Evolutionary conservation across 1,140 invertebrate genomes (phyloP).

Genomic region (Achatina immaculata): DNA sequence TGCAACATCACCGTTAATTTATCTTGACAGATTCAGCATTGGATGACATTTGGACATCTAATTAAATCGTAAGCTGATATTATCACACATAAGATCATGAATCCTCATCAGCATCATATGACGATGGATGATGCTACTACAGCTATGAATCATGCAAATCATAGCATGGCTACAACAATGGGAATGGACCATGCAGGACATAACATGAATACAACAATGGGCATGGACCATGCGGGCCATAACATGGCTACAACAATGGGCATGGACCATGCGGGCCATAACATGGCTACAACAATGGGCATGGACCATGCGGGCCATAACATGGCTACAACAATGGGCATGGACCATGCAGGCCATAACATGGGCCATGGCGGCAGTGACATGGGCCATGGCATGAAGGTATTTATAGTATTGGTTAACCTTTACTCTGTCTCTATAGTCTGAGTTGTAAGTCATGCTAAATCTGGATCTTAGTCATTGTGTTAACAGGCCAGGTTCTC

Average conservation of each 20-base stretch:
- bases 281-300: not conserved
- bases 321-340: too few relatives aligned
- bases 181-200: not conserved
- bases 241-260: not conserved
- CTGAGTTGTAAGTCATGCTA: too few relatives aligned
- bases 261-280: not conserved
- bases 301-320: not conserved
- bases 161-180: not conserved
- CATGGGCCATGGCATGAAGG: conserved; percentile 7
- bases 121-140: too few relatives aligned
- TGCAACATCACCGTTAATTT: too few relatives aligned
- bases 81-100: not conserved
- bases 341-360: not conserved
- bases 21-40: too few relatives aligned
- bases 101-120: too few relatives aligned
- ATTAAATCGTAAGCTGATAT: too few relatives aligned
- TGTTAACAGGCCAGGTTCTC: not conserved
- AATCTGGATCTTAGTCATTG: not conserved
- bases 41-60: too few relatives aligned
- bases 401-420: not conserved
- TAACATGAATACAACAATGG: too few relatives aligned
- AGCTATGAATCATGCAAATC: not conserved
- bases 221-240: not conserved
- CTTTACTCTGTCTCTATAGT: too few relatives aligned
- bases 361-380: not conserved